Percentiles rank a stretch among this genome's conserved stretches.
phyloP scores from a whole-genome alignment of 2,888 invertebrate genomes.

The Lathronympha strigana region DNA sequence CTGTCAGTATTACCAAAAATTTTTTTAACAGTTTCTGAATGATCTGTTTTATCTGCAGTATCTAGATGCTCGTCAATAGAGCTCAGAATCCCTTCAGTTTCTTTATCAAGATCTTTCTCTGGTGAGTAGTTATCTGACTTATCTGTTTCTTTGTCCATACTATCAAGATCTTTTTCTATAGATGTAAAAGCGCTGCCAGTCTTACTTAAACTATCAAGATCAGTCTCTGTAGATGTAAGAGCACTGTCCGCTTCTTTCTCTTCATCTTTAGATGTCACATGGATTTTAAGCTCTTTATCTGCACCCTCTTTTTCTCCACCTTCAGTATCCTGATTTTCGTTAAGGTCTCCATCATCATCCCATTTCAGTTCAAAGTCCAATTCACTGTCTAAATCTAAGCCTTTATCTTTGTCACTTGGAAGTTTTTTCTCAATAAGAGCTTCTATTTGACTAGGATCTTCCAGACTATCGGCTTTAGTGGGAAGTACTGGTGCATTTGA shows the following conservation, averaged over 20 bases:
- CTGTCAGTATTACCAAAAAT: not conserved
- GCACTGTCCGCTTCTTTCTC: conserved; percentile 2
- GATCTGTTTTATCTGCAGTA: not conserved
- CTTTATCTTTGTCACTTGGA: conserved; percentile 21
- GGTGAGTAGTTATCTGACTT: not conserved
- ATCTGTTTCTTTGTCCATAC: not conserved
- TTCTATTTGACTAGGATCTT: conserved; percentile 13
- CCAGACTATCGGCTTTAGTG: not conserved
- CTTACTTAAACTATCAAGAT: not conserved
- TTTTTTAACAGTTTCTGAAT: not conserved
- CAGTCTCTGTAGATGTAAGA: not conserved
- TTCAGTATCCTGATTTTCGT: conserved; percentile 10
- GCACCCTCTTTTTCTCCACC: not conserved
- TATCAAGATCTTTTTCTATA: conserved; percentile 6
- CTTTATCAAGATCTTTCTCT: not conserved
- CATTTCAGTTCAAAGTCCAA: conserved; percentile 61
- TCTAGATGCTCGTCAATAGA: conserved; percentile 8
- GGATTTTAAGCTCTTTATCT: conserved; percentile 1
- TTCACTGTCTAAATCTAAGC: conserved; percentile 33
- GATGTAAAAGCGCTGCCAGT: not conserved
- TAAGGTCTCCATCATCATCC: conserved; percentile 57
- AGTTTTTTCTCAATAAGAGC: conserved; percentile 24
- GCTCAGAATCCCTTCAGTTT: not conserved
- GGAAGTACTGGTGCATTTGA: not conserved
- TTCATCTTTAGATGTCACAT: not conserved